phyloP scores from a whole-genome alignment of 2,113 vertebrate genomes.

The Pelecanus crispus region DNA sequence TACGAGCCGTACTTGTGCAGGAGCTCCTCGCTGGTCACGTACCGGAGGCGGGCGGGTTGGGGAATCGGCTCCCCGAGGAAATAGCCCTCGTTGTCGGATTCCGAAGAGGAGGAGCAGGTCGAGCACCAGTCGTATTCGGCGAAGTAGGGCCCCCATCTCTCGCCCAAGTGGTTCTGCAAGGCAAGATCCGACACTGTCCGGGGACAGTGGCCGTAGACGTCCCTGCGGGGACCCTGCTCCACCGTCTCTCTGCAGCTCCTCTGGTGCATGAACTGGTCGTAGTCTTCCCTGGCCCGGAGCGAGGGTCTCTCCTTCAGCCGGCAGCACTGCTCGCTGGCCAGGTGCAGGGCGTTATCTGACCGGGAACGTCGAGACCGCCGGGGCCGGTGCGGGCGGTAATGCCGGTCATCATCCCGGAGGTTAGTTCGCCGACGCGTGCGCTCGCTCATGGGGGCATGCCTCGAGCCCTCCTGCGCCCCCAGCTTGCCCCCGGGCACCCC shows the following conservation, averaged over 20 bases:
- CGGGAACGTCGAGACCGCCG: conserved; percentile 88
- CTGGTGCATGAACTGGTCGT: conserved; percentile 85
- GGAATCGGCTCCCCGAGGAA: conserved; percentile 97
- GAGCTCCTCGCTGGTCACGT: conserved; percentile 92
- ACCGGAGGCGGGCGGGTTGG: conserved; percentile 87
- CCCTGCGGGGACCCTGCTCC: conserved; percentile 78
- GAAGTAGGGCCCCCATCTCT: conserved; percentile 84
- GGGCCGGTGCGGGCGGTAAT: conserved; percentile 82
- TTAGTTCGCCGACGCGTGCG: conserved; percentile 77
- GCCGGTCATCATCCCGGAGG: conserved; percentile 75
- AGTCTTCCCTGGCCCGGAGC: conserved; percentile 84
- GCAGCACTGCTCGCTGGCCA: conserved; percentile 83
- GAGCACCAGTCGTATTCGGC: conserved; percentile 96
- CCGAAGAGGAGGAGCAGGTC: conserved; percentile 96
- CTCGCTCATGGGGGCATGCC: conserved; percentile 87
- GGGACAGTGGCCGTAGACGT: conserved; percentile 87
- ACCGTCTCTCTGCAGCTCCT: conserved; percentile 80
- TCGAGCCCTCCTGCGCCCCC: conserved; percentile 72
- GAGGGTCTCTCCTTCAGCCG: conserved; percentile 82
- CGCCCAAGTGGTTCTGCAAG: conserved; percentile 87
- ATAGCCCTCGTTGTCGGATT: conserved; percentile 97
- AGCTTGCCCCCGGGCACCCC: conserved; percentile 80
- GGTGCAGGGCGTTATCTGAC: conserved; percentile 93
- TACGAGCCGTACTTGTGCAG: conserved; percentile 89
- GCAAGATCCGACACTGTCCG: conserved; percentile 95